Base-by-base conservation (phyloP, 2,797 vertebrate genomes). In the Dryobates pubescens region DNA sequence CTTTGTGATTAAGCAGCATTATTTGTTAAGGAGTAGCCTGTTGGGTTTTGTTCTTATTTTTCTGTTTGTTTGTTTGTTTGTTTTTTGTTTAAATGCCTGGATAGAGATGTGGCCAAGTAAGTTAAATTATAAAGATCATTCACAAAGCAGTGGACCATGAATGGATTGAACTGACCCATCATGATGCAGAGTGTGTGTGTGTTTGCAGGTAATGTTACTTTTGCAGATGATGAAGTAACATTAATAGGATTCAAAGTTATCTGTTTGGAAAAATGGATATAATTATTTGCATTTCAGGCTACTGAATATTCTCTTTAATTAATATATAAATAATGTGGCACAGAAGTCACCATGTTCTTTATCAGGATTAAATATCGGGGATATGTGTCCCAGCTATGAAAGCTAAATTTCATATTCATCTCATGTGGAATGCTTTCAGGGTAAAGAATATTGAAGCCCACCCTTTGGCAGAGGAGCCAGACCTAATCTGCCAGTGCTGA, bases 291-390 rank as follows among this genome's bases (percentile, higher is more conserved):
- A 43, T 76, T 90, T 78, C 49, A 10, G n/a, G 30, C n/a, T 83
- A 38, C 34, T 78, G 63, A 83, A 73, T 81, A 49, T 65, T 86
- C 18, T 73, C 57, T 93, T 90, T 92, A 88, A 89, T 75, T 78
- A 22, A 36, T 67, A 34, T 63, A 47, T 89, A 82, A 87, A 91
- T 76, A 73, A 72, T 15, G 24, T 62, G 70, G 38, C 16, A 38
- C 41, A 65, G 36, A 88, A 92, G 89, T 85, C 74, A 43, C 51
- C 2, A 2, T 74, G 54, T 36, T 77, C 64, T 89, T 85, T 65
- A 85, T 82, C 18, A 53, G 41, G 63, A 81, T 78, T 82, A 59
- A 77, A 75, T 76, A 90, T 93, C 80, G 1, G 1, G 26, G 63
- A 10, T 83, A n/a, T n/a, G 15, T 57, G 7, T 81, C 38, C 89